Evolutionary conservation across 1,140 invertebrate species (phyloP), one percentile per base, ranked within the genome.

Genomic region (Arctopsyche grandis): DNA sequence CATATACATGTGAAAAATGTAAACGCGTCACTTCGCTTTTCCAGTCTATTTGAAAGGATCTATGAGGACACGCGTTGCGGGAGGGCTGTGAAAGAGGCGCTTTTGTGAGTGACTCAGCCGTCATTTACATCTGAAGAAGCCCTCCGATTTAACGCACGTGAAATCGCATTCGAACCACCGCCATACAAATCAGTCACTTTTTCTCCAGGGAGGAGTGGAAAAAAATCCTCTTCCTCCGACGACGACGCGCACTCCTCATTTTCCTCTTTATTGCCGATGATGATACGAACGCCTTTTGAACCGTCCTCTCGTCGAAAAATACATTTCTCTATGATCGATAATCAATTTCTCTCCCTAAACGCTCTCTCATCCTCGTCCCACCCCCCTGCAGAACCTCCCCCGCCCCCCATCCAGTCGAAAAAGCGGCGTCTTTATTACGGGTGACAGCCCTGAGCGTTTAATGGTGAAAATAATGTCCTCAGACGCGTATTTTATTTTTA

Each of bases 401-500:
- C 48, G 12, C 16, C 48, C 10, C 48, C n/a, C n/a, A n/a, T 38
- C 29, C 29, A 38, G 29, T 38, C 9, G 16, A 56, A 46, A 74
- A 74, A 24, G 12, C 46, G 16, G n/a, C 43, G 71, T 43, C 74
- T 58, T 76, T 76, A 76, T 76, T 76, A 76, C 74, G 56, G 74
- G 9, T 22, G 74, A 76, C 74, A 76, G 56, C 74, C 74, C 56
- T 66, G 74, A 76, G 26, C 74, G 74, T 5, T 76, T 76, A 76
- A 76, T 63, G 74, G 74, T 63, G 74, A 76, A 76, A 63, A 76
- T 76, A 76, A 76, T 76, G 74, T 76, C 74, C 58, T 76, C 74
- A 76, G 74, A 76, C 74, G 56, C 58, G 74, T 63, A 76, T 76
- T 76, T 76, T 76, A 76, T 76, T 63, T 76, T 58, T 76, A 76